A percentile compares a stretch with the other conserved stretches of the same genome.
These are phyloP conservation scores for Amitus sp. DNA, from an alignment of 2,888 invertebrate species.

Conservation along the genomic window DNA sequence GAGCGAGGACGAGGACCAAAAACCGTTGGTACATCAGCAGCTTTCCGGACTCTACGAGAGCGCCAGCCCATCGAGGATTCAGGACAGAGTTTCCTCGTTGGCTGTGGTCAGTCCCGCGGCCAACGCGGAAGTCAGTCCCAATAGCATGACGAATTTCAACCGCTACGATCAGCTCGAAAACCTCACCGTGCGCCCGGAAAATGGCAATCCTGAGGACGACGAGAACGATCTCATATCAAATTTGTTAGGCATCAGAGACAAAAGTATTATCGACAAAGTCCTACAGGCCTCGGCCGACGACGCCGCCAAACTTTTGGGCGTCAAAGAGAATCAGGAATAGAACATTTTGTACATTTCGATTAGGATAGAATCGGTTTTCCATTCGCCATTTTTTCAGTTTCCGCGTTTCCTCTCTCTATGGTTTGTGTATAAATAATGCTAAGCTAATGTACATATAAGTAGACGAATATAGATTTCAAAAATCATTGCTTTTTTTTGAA, in stretches of 20 bases:
- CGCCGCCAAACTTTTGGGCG: constrained; percentile 88
- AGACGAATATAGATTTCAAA: no score
- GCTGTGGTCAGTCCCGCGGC: constrained; percentile 57
- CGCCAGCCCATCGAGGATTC: constrained; percentile 44
- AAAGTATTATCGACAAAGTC: constrained; percentile 85
- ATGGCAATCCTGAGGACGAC: constrained; percentile 62
- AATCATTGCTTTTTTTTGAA: not conserved
- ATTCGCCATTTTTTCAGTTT: no score
- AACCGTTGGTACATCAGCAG: no score
- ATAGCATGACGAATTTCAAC: constrained; percentile 39
- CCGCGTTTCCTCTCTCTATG: no score
- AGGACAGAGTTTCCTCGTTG: constrained; percentile 52
- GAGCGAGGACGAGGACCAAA: no score
- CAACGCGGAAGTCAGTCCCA: no score
- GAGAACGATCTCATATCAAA: constrained; percentile 87
- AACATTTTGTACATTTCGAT: constrained; percentile 6
- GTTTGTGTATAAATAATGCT: no score
- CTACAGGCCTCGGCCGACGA: constrained; percentile 84
- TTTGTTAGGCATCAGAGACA: constrained; percentile 86
- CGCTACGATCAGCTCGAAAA: constrained; percentile 60
- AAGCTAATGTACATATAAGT: no score
- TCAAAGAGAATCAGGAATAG: constrained; percentile 72
- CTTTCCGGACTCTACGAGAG: constrained; percentile 35
- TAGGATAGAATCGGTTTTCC: no score
- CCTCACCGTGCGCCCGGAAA: constrained; percentile 50